Evolutionary conservation across 2,797 vertebrate genomes (phyloP), one percentile per base, ranked within the genome.

Genomic region (Paguma larvata): DNA sequence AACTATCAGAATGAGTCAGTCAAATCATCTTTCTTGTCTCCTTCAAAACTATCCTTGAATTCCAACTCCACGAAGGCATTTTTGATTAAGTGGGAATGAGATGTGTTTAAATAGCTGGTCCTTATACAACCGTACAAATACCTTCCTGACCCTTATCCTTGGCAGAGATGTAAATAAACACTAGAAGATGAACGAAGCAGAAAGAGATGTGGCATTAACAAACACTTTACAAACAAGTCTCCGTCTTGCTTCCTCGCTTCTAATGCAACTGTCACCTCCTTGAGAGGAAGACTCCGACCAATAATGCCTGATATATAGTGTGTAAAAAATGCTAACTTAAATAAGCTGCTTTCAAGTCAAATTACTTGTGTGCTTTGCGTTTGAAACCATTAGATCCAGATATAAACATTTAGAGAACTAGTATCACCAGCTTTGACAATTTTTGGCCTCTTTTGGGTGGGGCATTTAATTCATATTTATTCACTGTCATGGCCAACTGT

Each of bases 41-140:
- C 77, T 94, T 97, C 73, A 96, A 95, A 97, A 93, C 97, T 91
- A 96, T 97, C 97, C 95, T 97, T 98, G 97, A 95, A 97, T 98
- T 98, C 97, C 96, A 97, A 85, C 12, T 94, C 46, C 41, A 59
- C 65, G 32, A 79, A 86, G 78, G 51, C 72, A 86, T 92, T 97
- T 91, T 94, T 97, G n/a, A 95, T 94, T 94, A 97, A 98, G 92
- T 96, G 88, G 51, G 2, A 90, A 27, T 73, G 72, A 95, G 73
- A 91, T 65, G 27, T 67, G 7, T 94, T 89, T 94, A 91, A 97
- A 92, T 90, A 95, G 30, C 34, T 89, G 27, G 68, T 93, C 53
- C 56, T 96, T 77, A 62, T 4, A 56, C 41, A 89, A 83, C 34
- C 51, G 46, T 78, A 91, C 21, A 70, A 86, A 97, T 84, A 92